Evolutionary conservation across 2,888 invertebrate genomes (phyloP).

Genomic region (Entomobrya proxima): DNA sequence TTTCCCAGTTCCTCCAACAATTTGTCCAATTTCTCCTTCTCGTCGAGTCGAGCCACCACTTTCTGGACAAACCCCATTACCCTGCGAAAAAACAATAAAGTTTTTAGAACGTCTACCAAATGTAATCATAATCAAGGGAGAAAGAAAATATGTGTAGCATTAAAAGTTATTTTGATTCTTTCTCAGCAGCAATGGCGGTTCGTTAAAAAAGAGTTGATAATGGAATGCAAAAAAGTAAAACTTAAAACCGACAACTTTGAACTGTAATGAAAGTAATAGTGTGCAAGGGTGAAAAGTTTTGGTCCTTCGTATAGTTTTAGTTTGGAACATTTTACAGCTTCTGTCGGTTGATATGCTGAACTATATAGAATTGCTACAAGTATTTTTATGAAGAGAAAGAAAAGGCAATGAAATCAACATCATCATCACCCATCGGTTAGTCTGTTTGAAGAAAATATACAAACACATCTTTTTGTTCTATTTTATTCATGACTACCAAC

Average conservation of each 20-base stretch:
- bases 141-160: not conserved
- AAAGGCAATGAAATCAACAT: no score
- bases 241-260: not conserved
- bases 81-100: conserved; percentile 75
- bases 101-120: not conserved
- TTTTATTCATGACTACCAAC: no score
- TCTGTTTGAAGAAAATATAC: no score
- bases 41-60: conserved; percentile 79
- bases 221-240: not conserved
- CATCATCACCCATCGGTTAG: no score
- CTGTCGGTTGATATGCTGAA: no score
- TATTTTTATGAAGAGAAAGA: no score
- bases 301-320: no score
- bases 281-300: not conserved
- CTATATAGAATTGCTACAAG: no score
- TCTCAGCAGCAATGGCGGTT: not conserved
- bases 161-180: not conserved
- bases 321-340: no score
- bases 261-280: not conserved
- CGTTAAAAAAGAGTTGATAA: not conserved
- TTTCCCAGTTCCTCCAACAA: conserved; percentile 79
- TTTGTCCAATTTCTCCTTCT: conserved; percentile 79
- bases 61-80: conserved; percentile 81
- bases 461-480: no score
- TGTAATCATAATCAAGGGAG: not conserved